Percentiles rank a stretch among this genome's conserved stretches.
Conservation (phyloP, 2,113 vertebrate species). For the Protobothrops flavoviridis region DNA sequence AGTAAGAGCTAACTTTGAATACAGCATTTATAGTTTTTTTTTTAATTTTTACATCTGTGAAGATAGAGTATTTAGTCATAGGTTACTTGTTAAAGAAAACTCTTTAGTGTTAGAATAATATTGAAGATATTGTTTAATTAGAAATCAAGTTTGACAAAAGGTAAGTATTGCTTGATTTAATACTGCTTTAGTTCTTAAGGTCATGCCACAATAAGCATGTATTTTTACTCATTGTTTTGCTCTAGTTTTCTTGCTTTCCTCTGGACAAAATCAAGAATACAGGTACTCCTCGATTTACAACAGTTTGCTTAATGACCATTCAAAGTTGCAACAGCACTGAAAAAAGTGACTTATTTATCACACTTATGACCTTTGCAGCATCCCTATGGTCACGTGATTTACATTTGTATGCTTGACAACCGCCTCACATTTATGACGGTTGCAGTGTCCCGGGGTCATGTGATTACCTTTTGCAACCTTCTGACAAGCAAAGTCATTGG, state of each 20-base stretch:
- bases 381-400: not conserved
- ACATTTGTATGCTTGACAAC: not conserved
- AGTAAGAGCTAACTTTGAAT: not conserved
- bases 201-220: slow-evolving; percentile 55
- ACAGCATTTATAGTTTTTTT: not conserved
- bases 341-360: not conserved
- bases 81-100: slow-evolving; percentile 9
- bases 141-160: slow-evolving; percentile 39
- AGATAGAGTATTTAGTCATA: not conserved
- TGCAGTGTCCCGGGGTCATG: not conserved
- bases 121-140: slow-evolving; percentile 11
- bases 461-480: not conserved
- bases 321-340: not conserved
- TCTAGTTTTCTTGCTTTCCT: slow-evolving; percentile 47
- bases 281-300: not conserved
- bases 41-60: not conserved
- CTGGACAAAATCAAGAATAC: slow-evolving; percentile 59
- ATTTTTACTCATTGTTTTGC: slow-evolving; percentile 55
- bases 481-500: not conserved
- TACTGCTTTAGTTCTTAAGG: slow-evolving; percentile 35
- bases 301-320: not conserved
- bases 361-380: not conserved
- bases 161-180: slow-evolving; percentile 46
- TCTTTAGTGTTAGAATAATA: not conserved
- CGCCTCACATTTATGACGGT: not conserved